phyloP scores from a whole-genome alignment of 2,113 vertebrate genomes.

The chimpanzee (Pan troglodytes) region NHGRI_mPanTro3-v2.1_pri NC_086015.1:53150001-53150500 shows the following conservation, averaged over 20 bases:
- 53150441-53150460: slow-evolving; percentile 95
- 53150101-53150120: slow-evolving; percentile 80
- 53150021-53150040: slow-evolving; percentile 78
- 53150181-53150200: slow-evolving; percentile 71
- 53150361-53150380: slow-evolving; percentile 97
- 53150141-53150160: slow-evolving; percentile 86
- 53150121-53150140: slow-evolving; percentile 86
- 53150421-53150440: slow-evolving; percentile 93
- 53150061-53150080: slow-evolving; percentile 83
- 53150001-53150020: slow-evolving; percentile 65
- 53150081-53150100: slow-evolving; percentile 82
- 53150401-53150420: slow-evolving; percentile 93
- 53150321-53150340: slow-evolving; percentile 46
- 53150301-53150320: neutral
- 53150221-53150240: slow-evolving; percentile 76
- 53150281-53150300: slow-evolving; percentile 24
- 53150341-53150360: slow-evolving; percentile 94
- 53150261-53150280: slow-evolving; percentile 88
- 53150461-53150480: slow-evolving; percentile 96
- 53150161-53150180: slow-evolving; percentile 79
- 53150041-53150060: slow-evolving; percentile 78
- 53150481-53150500: neutral
- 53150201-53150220: slow-evolving; percentile 86
- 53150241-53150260: slow-evolving; percentile 83
- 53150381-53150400: slow-evolving; percentile 92